Evolutionary conservation across 1,140 invertebrate genomes (phyloP).

Genomic region (Hyles vespertilio): DNA sequence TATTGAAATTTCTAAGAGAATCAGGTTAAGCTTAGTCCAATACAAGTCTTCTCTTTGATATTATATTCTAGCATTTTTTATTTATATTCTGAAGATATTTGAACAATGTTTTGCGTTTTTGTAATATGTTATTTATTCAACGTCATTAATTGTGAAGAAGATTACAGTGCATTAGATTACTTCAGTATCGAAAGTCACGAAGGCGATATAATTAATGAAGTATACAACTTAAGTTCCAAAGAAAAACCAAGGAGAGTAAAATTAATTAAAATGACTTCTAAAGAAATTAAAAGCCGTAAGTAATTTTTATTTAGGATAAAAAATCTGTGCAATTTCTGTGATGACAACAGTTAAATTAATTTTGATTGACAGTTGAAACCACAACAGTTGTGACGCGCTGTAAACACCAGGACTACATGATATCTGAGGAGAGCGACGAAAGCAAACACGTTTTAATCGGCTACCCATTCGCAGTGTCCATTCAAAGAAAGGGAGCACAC

Average conservation of each 20-base stretch:
- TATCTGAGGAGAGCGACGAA: conserved; percentile 6
- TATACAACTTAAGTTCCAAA: conserved; percentile 18
- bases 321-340: too few relatives aligned
- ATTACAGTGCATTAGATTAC: conserved; percentile 12
- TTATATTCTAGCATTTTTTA: too few relatives aligned
- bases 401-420: conserved; percentile 12
- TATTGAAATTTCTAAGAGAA: too few relatives aligned
- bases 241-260: conserved; percentile 12
- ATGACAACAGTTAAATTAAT: neutral
- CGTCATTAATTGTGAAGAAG: neutral
- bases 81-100: too few relatives aligned
- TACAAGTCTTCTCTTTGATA: too few relatives aligned
- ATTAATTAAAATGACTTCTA: too few relatives aligned
- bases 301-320: too few relatives aligned
- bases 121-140: neutral
- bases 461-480: conserved; percentile 50
- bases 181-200: conserved; percentile 12
- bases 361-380: conserved; percentile 6
- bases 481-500: conserved; percentile 48
- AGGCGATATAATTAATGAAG: conserved; percentile 22
- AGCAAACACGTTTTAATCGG: conserved; percentile 15
- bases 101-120: neutral
- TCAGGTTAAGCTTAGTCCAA: too few relatives aligned
- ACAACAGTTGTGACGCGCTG: conserved; percentile 1
- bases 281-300: too few relatives aligned